Conservation (phyloP, 2,113 vertebrate genomes). For the Clarias batrachus region DNA sequence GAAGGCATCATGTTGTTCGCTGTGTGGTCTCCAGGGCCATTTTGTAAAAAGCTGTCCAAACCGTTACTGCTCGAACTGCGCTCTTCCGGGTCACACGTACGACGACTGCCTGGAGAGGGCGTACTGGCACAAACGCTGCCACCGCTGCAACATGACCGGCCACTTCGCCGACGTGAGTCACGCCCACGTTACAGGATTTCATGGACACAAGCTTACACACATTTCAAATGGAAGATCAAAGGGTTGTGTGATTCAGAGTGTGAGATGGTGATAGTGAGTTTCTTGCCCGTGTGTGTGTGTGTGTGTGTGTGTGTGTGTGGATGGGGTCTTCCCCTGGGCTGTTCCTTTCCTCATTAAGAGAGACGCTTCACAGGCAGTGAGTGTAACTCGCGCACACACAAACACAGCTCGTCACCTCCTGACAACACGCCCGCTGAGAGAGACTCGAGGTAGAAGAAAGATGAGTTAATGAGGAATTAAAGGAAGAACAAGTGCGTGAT, state of each 20-base stretch:
- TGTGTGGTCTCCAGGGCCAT: constrained; percentile 83
- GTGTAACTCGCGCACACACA: constrained; percentile 88
- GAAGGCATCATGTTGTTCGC: constrained; percentile 80
- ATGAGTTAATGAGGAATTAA: constrained; percentile 17
- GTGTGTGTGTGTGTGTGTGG: constrained; percentile 45
- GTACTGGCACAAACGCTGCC: constrained; percentile 83
- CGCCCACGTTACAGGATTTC: background rate
- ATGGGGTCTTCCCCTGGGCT: constrained; percentile 33
- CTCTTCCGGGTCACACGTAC: constrained; percentile 78
- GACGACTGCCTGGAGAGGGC: constrained; percentile 78
- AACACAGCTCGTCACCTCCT: constrained; percentile 81
- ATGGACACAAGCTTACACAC: background rate
- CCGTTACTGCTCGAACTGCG: constrained; percentile 85
- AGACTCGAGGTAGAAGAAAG: constrained; percentile 26
- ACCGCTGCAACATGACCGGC: constrained; percentile 86
- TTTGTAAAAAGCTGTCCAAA: constrained; percentile 73
- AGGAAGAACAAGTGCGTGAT: background rate
- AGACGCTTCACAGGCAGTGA: constrained; percentile 88
- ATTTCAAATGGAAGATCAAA: background rate
- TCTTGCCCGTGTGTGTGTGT: background rate
- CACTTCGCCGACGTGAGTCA: constrained; percentile 91
- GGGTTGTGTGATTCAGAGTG: background rate
- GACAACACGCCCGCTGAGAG: constrained; percentile 71
- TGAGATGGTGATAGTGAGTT: background rate
- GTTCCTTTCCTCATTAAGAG: constrained; percentile 81